These are phyloP conservation scores for Drosophila rhopaloa DNA, from an alignment of 1,140 invertebrate species.

Conservation along the genomic window DNA sequence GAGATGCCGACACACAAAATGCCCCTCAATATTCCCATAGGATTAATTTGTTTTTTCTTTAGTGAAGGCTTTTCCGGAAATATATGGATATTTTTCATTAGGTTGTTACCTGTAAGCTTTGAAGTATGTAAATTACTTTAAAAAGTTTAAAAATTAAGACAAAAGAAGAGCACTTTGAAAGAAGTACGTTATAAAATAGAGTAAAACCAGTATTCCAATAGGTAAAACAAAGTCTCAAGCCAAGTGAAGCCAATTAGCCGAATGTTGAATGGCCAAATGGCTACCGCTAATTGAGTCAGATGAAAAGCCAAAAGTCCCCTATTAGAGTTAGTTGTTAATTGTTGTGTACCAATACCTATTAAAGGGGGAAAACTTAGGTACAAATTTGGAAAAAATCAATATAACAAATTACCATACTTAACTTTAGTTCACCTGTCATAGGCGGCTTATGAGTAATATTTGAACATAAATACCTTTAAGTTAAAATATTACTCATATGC, in stretches of 20 bases:
- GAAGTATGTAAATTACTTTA: too few species aligned
- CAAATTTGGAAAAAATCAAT: slow-evolving; percentile 2
- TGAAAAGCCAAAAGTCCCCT: too few species aligned
- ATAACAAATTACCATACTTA: too few species aligned
- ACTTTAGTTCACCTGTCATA: too few species aligned
- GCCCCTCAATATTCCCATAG: not conserved
- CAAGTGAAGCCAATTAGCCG: slow-evolving; percentile 26
- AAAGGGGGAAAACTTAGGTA: not conserved
- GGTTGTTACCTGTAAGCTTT: too few species aligned
- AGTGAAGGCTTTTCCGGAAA: not conserved
- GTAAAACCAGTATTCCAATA: not conserved
- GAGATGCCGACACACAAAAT: not conserved
- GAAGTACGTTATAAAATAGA: not conserved
- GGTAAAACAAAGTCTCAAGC: too few species aligned
- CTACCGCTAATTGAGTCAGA: slow-evolving; percentile 21
- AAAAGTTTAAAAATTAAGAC: too few species aligned
- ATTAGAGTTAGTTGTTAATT: too few species aligned
- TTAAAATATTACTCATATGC: not conserved
- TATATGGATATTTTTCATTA: too few species aligned
- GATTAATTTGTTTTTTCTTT: not conserved
- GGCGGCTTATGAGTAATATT: not conserved
- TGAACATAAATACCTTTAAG: not conserved
- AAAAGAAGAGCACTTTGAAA: too few species aligned
- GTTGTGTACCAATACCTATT: too few species aligned
- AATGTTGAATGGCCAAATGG: slow-evolving; percentile 20